Base-by-base conservation (phyloP, 2,888 invertebrate genomes). In the Apomyelois bistriatella region DNA sequence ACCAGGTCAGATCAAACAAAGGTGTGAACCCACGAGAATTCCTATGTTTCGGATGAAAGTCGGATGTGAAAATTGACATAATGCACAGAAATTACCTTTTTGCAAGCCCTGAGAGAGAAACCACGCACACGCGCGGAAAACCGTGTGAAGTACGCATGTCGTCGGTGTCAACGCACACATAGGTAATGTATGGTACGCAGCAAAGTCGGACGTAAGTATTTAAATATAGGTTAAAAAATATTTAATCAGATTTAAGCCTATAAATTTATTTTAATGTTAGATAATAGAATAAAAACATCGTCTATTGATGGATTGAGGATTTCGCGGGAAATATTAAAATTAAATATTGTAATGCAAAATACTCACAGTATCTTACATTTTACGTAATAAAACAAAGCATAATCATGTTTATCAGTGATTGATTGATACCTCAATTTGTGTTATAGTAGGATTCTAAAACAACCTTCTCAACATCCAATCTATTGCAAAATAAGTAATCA, bases 51-150 rank as follows among this genome's bases (percentile, higher is more conserved):
- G 72, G 78, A 88, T 79, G 89, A 88, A 89, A 89, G 89, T 90
- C 87, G 89, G 89, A 90, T 89, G 89, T 87, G 89, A 88, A 87
- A 80, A 81, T 82, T 72, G 78, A 77, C 85, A 85, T 85, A 86
- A 76, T 78, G 82, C 80, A 82, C 84, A 79, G 77, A 72, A 78
- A 77, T 79, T 70, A 10, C 52, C 68, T 73, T 84, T 86, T 85
- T 84, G 69, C 72, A 70, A 70, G 77, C 76, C 73, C 68, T 65
- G 61, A 64, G 65, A 70, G 79, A 75, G 77, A 80, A 75, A 75
- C 22, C 22, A 74, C 61, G 55, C 58, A 57, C 71, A 60, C 66
- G 68, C 66, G 55, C 49, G 51, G 57, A 61, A 57, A 57, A 61
- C 54, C 59, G 59, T 61, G 60, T 59, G 53, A 61, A 60, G 51